Evolutionary conservation across 2,113 vertebrate species (phyloP).

Genomic region (Patagioenas fasciata): DNA sequence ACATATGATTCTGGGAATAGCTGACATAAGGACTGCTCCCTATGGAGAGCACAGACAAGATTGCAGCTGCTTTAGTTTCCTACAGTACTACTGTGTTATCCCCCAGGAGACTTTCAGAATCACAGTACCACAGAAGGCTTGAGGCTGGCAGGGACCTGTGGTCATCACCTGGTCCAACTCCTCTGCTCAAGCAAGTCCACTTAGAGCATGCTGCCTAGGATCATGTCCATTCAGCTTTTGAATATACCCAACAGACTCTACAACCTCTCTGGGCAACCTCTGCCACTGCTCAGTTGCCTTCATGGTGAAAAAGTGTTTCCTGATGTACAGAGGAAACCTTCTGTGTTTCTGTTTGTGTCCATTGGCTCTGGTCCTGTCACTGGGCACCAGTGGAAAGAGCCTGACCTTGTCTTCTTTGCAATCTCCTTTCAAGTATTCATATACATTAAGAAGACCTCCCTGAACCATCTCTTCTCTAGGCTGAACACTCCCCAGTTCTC

Average conservation of each 20-base stretch:
- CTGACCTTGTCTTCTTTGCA: neutral
- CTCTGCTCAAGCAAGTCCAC: neutral
- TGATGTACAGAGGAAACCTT: neutral
- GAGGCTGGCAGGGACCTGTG: neutral
- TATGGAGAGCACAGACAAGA: neutral
- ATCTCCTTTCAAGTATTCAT: neutral
- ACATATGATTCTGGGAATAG: neutral
- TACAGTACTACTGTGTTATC: neutral
- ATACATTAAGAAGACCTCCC: neutral
- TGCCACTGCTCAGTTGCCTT: neutral
- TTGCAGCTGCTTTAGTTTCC: neutral
- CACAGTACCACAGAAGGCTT: neutral
- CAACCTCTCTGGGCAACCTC: neutral
- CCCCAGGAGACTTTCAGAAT: neutral
- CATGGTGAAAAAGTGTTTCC: neutral
- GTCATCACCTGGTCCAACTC: neutral
- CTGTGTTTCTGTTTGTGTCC: neutral
- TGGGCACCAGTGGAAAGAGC: neutral
- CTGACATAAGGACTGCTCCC: neutral
- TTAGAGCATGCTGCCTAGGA: neutral
- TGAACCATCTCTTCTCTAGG: neutral
- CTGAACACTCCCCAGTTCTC: neutral
- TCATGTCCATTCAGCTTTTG: neutral
- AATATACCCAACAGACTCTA: neutral
- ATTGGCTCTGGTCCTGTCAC: neutral